Evolutionary conservation across 2,113 vertebrate species (phyloP), one percentile per base, ranked within the genome.

Genomic region (Hyperopisus bebe): DNA sequence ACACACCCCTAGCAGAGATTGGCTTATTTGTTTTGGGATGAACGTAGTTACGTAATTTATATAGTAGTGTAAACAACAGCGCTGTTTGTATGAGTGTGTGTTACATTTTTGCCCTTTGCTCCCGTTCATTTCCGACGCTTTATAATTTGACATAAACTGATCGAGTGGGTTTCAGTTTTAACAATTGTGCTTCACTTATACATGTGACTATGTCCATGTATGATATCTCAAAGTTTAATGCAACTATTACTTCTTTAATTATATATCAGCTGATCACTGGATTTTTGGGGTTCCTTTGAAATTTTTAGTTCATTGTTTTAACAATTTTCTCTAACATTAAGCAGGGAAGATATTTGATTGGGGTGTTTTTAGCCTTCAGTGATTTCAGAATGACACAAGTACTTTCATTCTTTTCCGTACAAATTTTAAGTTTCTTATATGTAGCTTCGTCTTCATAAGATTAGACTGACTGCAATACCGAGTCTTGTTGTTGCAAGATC

Each of bases 401-500:
- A 2, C 5, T 5, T 77, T 74, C 13, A 74, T 31, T 80, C 35
- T 19, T 77, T 31, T 39, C 31, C 0, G 0, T 77, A 39, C 21
- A 11, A 27, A 11, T 66, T 66, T 66, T 66, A 66, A 17, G 70
- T 77, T 77, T 77, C 70, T 51, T 74, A 51, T 42, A 13, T 74
- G 7, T 21, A 39, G 58, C 31, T 80, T 70, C 24, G 58, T 70
- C 90, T 91, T 66, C 90, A 82, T 90, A 87, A 87, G 92, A 90
- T 94, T 91, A 91, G 93, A 93, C 91, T 92, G 89, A 89, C 90
- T 93, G 92, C 91, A 90, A 87, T 89, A 92, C 88, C 84, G 88
- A 88, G 89, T 90, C 91, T 94, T 94, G 96, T 95, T 95, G 93
- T 92, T 95, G 94, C 95, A 92, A 92, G 96, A 97, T 98, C 94